These are phyloP conservation scores for Polypedilum pembai DNA, from an alignment of 1,140 invertebrate species.

Conservation along the genomic window DNA sequence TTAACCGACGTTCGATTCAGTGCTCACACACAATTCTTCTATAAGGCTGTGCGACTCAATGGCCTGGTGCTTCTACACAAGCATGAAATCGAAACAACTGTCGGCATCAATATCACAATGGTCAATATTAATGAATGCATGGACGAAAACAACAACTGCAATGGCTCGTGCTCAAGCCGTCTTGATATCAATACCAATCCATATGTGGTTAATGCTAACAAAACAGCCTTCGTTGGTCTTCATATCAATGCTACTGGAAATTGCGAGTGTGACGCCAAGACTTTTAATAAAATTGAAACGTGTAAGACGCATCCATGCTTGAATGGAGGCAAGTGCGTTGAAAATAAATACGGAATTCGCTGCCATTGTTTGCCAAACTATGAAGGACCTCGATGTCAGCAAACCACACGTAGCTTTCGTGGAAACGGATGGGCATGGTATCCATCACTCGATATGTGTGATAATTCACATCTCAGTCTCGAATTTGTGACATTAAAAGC, in stretches of 20 bases:
- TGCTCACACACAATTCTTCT: conserved; percentile 61
- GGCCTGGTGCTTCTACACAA: conserved; percentile 56
- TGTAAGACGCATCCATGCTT: conserved; percentile 57
- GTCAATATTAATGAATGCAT: conserved; percentile 64
- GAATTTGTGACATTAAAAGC: conserved; percentile 58
- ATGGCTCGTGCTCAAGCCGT: conserved; percentile 56
- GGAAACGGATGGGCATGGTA: conserved; percentile 61
- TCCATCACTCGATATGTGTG: conserved; percentile 57
- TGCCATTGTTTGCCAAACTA: conserved; percentile 58
- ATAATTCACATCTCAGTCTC: conserved; percentile 57
- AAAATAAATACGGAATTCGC: conserved; percentile 50
- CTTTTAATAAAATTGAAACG: conserved; percentile 49
- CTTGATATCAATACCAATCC: conserved; percentile 55
- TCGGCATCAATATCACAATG: conserved; percentile 61
- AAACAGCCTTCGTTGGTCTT: conserved; percentile 58
- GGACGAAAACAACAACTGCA: conserved; percentile 52
- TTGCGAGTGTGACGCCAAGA: conserved; percentile 51
- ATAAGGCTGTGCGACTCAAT: conserved; percentile 57
- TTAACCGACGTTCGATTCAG: conserved; percentile 59
- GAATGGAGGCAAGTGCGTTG: conserved; percentile 59
- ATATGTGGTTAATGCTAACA: conserved; percentile 66
- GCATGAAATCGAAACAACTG: conserved; percentile 53
- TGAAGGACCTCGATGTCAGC: conserved; percentile 61
- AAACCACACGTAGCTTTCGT: conserved; percentile 56
- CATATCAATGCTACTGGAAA: conserved; percentile 50